Evolutionary conservation across 2,797 vertebrate genomes (phyloP).

Genomic region (Cetoscarus ocellatus): DNA sequence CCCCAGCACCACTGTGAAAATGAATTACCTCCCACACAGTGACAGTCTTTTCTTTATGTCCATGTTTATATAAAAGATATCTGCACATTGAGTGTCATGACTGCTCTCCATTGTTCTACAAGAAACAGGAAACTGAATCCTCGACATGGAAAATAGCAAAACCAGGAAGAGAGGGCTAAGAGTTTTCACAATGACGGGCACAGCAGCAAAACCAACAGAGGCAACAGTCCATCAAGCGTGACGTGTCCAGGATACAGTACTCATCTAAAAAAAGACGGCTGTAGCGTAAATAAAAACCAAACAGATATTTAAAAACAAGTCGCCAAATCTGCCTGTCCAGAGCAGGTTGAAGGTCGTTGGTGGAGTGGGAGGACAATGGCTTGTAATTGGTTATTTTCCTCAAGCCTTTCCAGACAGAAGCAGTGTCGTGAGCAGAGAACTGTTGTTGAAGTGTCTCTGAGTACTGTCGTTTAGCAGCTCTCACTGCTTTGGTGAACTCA

Average conservation of each 20-base stretch:
- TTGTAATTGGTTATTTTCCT: no score
- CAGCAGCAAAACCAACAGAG: conserved; percentile 60
- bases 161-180: conserved; percentile 64
- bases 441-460: no score
- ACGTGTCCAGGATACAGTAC: conserved; percentile 62
- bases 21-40: neutral
- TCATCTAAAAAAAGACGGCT: conserved; percentile 49
- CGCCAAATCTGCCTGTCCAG: conserved; percentile 9
- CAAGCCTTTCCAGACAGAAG: no score
- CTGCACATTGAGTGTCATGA: conserved; percentile 29
- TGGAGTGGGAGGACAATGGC: no score
- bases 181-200: conserved; percentile 61
- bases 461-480: no score
- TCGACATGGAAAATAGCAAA: conserved; percentile 68
- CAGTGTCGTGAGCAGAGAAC: no score
- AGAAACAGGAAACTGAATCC: conserved; percentile 77
- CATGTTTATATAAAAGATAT: conserved; percentile 55
- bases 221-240: conserved; percentile 68
- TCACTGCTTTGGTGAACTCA: no score
- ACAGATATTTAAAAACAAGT: conserved; percentile 43
- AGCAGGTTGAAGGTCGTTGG: no score
- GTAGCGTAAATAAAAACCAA: conserved; percentile 1
- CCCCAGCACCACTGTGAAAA: no score
- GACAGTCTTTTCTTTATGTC: neutral
- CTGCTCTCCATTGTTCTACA: conserved; percentile 74